These are phyloP conservation scores for Diadumene lineata DNA, from an alignment of 92 coral and sea anemone species.

Conservation along the genomic window DNA sequence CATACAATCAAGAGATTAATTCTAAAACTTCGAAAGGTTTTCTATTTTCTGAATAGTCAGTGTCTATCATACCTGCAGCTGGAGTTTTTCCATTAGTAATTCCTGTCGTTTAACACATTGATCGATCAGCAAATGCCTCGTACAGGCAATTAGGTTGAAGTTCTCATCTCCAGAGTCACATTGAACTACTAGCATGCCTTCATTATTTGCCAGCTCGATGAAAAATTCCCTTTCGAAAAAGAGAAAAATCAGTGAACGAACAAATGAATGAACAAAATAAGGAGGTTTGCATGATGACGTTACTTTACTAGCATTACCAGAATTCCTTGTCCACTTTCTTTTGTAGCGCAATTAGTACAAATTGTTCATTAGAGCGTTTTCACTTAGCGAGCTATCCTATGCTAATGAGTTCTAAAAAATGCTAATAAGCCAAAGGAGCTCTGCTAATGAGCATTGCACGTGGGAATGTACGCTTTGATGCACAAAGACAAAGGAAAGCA, in stretches of 20 bases:
- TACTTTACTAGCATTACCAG: no score
- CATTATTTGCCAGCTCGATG: conserved; percentile 39
- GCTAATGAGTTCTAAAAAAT: no score
- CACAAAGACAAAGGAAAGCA: no score
- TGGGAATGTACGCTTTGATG: no score
- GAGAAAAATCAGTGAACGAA: not conserved
- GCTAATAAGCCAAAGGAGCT: no score
- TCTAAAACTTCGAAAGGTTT: no score
- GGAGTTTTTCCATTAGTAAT: conserved; percentile 28
- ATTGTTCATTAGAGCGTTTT: no score
- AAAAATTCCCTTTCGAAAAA: conserved; percentile 44
- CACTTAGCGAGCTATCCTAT: no score
- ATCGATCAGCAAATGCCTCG: conserved; percentile 71
- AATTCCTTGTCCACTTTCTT: no score
- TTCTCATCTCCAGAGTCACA: conserved; percentile 77
- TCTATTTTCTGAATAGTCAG: no score
- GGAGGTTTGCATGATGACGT: not conserved
- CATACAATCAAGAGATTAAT: not conserved
- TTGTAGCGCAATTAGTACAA: no score
- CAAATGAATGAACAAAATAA: not conserved
- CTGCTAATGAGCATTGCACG: no score
- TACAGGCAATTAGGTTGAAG: conserved; percentile 78
- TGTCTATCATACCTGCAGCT: not conserved
- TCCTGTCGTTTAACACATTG: conserved; percentile 56
- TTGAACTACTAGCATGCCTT: conserved; percentile 79